Percentiles rank a stretch among this genome's conserved stretches.
Evolutionary conservation across 2,113 vertebrate genomes (phyloP).

Genomic region (Kryptolebias marmoratus): DNA sequence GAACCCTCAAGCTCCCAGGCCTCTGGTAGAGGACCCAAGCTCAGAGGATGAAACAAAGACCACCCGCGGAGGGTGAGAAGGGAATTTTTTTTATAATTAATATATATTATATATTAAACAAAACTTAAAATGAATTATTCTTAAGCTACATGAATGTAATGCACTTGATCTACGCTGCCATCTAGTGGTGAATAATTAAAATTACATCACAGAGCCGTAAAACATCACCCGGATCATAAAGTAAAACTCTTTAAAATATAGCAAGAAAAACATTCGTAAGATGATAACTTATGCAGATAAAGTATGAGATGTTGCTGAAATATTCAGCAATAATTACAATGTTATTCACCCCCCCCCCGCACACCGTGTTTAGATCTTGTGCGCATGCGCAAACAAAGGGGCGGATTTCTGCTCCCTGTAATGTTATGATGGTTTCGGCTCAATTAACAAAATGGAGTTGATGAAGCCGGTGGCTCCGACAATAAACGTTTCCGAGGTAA

Average conservation of each 20-base stretch:
- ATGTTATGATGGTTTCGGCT: constrained; percentile 30
- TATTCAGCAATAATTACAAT: background rate
- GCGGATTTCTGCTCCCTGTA: background rate
- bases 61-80: too few relatives aligned
- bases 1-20: too few relatives aligned
- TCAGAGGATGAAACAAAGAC: too few relatives aligned
- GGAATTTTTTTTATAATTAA: too few relatives aligned
- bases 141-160: background rate
- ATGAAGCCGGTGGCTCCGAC: background rate
- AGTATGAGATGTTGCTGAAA: background rate
- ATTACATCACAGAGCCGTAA: constrained; percentile 4
- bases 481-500: constrained; percentile 33
- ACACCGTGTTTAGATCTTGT: background rate
- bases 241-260: background rate
- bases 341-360: background rate
- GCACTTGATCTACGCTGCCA: constrained; percentile 25
- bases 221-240: background rate
- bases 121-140: too few relatives aligned
- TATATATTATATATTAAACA: too few relatives aligned
- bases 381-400: constrained; percentile 47
- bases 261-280: background rate
- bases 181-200: constrained; percentile 42
- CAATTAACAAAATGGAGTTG: constrained; percentile 10
- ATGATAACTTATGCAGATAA: background rate
- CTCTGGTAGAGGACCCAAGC: too few relatives aligned